Evolutionary conservation across 2,888 invertebrate genomes (phyloP).

Genomic region (Liopterus haemorrhoidalis): DNA sequence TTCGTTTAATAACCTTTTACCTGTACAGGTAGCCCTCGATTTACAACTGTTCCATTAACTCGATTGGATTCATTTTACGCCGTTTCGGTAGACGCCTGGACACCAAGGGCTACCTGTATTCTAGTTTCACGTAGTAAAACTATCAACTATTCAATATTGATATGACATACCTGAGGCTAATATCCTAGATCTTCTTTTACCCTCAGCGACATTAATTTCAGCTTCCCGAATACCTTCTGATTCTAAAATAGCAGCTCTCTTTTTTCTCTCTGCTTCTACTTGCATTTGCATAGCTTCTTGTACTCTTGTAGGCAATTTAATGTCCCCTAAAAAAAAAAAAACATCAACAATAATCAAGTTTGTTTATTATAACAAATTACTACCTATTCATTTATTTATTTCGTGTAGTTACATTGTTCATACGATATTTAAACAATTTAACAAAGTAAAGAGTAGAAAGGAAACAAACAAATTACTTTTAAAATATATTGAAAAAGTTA

Average conservation of each 20-base stretch:
- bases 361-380: too few relatives aligned
- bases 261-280: slow-evolving; percentile 96
- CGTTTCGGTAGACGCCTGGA: too few relatives aligned
- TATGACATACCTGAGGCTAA: slow-evolving; percentile 70
- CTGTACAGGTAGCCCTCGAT: too few relatives aligned
- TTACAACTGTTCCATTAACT: too few relatives aligned
- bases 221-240: slow-evolving; percentile 90
- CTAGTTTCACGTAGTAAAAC: too few relatives aligned
- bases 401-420: neutral
- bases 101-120: too few relatives aligned
- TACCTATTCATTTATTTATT: neutral
- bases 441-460: neutral
- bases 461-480: neutral
- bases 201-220: slow-evolving; percentile 97
- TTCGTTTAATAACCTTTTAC: too few relatives aligned
- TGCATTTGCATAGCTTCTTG: slow-evolving; percentile 99
- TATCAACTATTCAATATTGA: too few relatives aligned
- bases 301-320: slow-evolving; percentile 81
- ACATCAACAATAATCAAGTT: neutral
- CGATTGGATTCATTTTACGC: too few relatives aligned
- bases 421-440: neutral
- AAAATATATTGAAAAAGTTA: slow-evolving; percentile 1
- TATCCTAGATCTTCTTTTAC: slow-evolving; percentile 85
- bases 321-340: slow-evolving; percentile 61
- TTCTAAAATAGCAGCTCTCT: slow-evolving; percentile 93